phyloP scores from a whole-genome alignment of 2,888 invertebrate genomes.

The Cyaniris semiargus region DNA sequence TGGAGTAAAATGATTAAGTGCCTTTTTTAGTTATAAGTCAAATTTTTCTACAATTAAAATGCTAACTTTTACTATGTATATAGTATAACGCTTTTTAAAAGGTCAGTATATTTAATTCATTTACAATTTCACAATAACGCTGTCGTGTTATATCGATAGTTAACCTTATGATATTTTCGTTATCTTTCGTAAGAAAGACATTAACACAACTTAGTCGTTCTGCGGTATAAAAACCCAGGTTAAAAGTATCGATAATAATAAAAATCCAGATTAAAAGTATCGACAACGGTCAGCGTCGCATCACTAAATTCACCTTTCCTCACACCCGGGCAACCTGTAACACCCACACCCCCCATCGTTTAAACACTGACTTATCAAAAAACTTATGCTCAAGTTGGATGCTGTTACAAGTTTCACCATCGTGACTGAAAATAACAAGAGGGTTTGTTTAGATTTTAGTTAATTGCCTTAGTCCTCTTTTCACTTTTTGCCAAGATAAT shows the following conservation, averaged over 20 bases:
- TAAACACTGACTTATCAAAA: conserved; percentile 80
- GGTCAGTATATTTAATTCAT: no score
- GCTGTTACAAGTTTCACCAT: conserved; percentile 66
- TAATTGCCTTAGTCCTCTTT: conserved; percentile 23
- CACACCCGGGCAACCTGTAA: conserved; percentile 72
- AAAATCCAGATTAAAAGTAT: conserved; percentile 37
- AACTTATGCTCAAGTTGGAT: conserved; percentile 77
- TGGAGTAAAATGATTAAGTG: no score
- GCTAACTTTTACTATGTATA: no score
- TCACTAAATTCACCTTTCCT: conserved; percentile 58
- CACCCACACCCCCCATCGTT: conserved; percentile 70
- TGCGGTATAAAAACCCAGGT: neutral
- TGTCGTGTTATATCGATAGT: no score
- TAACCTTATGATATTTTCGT: no score
- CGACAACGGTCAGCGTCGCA: conserved; percentile 44
- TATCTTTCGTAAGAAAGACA: neutral
- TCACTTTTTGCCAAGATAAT: neutral
- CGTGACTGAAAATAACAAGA: conserved; percentile 46
- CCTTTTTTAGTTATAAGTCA: no score
- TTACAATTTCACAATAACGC: no score
- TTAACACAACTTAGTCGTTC: neutral
- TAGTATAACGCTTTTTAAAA: no score
- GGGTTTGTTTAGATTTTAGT: conserved; percentile 37
- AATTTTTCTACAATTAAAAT: no score
- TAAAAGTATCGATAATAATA: conserved; percentile 46